These are phyloP conservation scores for Melinopterus prodromus DNA, from an alignment of 2,888 invertebrate genomes.

Conservation along the genomic window DNA sequence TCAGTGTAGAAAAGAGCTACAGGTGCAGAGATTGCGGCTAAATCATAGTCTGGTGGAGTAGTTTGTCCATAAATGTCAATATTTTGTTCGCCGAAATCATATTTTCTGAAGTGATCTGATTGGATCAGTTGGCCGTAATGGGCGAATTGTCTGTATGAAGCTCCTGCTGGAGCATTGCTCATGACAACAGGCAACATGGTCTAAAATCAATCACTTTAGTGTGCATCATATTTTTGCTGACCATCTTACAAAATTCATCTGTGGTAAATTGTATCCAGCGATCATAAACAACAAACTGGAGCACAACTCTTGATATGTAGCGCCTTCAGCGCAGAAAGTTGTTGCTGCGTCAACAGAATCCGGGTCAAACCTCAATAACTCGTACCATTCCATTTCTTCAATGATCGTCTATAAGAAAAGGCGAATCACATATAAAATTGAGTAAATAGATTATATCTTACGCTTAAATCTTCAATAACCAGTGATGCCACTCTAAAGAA, in stretches of 20 bases:
- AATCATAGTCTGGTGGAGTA: constrained; percentile 60
- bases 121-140: constrained; percentile 75
- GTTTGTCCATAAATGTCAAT: constrained; percentile 50
- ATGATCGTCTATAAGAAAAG: constrained; percentile 8
- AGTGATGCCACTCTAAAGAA: constrained; percentile 53
- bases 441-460: not conserved
- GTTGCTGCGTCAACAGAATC: not conserved
- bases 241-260: constrained; percentile 41
- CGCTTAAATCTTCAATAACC: constrained; percentile 14
- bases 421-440: not conserved
- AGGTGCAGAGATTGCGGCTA: constrained; percentile 58
- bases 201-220: not conserved
- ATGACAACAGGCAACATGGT: constrained; percentile 44
- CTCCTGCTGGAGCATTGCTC: constrained; percentile 51
- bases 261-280: constrained; percentile 39
- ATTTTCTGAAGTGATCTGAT: constrained; percentile 65
- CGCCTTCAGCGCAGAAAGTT: constrained; percentile 26
- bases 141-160: constrained; percentile 70
- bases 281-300: constrained; percentile 29
- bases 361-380: constrained; percentile 6
- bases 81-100: constrained; percentile 63
- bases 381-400: constrained; percentile 26
- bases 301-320: constrained; percentile 35
- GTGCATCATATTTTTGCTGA: not conserved
- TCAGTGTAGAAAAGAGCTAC: constrained; percentile 61